Evolutionary conservation across 2,888 invertebrate genomes (phyloP).

Genomic region (Muscina levida): DNA sequence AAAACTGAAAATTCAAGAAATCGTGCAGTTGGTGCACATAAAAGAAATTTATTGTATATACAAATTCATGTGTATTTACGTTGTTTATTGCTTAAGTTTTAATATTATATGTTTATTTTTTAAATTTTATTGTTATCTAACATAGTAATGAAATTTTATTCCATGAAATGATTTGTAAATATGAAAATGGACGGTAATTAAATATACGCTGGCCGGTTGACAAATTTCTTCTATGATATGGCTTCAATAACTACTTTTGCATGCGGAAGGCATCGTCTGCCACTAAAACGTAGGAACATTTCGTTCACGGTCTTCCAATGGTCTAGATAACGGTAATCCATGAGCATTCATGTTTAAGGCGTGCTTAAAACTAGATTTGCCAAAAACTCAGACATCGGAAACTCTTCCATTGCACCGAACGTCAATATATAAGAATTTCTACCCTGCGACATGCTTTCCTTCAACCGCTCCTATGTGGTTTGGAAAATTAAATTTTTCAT

Average conservation of each 20-base stretch:
- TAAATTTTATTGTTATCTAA: too few relatives aligned
- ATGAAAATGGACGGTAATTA: conserved; percentile 25
- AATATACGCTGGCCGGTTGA: conserved; percentile 35
- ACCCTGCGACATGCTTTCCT: conserved; percentile 42
- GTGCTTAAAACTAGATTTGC: conserved; percentile 24
- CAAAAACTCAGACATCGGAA: conserved; percentile 41
- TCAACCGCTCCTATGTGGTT: conserved; percentile 39
- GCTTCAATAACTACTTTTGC: conserved; percentile 35
- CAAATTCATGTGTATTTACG: too few relatives aligned
- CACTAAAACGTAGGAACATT: conserved; percentile 30
- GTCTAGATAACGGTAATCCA: conserved; percentile 24
- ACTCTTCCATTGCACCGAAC: conserved; percentile 34
- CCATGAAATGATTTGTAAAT: too few relatives aligned
- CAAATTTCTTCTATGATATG: conserved; percentile 31
- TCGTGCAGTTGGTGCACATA: too few relatives aligned
- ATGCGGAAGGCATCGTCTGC: conserved; percentile 43
- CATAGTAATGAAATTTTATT: too few relatives aligned
- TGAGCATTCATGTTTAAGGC: conserved; percentile 27
- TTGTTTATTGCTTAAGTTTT: too few relatives aligned
- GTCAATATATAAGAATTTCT: conserved; percentile 37
- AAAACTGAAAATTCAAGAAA: too few relatives aligned
- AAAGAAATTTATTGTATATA: too few relatives aligned
- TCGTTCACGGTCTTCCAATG: conserved; percentile 29
- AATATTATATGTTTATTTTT: too few relatives aligned
- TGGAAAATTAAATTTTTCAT: conserved; percentile 42